Evolutionary conservation across 2,888 invertebrate genomes (phyloP).

Genomic region (Euproctis similis): DNA sequence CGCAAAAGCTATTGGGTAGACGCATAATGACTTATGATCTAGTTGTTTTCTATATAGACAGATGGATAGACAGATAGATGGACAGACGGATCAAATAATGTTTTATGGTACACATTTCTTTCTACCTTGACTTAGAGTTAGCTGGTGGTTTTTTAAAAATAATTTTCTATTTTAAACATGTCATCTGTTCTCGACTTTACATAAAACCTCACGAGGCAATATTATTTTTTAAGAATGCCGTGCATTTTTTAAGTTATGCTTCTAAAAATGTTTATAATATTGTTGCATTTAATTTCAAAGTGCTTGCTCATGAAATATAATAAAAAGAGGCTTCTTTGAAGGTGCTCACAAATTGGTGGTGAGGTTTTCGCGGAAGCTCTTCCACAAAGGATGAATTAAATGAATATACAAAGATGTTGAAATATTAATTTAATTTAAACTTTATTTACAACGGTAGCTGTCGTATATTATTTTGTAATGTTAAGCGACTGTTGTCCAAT

Average conservation of each 20-base stretch:
- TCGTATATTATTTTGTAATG: too few relatives aligned
- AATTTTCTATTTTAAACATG: too few relatives aligned
- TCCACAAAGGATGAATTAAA: constrained; percentile 5
- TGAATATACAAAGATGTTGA: constrained; percentile 8
- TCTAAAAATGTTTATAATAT: constrained; percentile 39
- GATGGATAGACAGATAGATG: too few relatives aligned
- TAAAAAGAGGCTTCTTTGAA: constrained; percentile 58
- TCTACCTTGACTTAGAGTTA: too few relatives aligned
- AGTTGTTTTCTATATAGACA: too few relatives aligned
- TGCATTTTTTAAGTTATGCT: constrained; percentile 21
- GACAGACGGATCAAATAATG: too few relatives aligned
- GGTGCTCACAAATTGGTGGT: constrained; percentile 59
- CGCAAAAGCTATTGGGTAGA: too few relatives aligned
- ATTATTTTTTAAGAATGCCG: constrained; percentile 4
- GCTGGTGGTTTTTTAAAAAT: too few relatives aligned
- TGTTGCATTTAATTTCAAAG: constrained; percentile 51
- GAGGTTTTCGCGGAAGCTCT: constrained; percentile 27
- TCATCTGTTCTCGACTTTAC: too few relatives aligned
- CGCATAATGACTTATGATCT: too few relatives aligned
- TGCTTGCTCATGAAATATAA: constrained; percentile 41
- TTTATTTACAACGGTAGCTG: background rate
- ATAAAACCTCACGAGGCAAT: background rate
- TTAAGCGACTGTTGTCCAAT: too few relatives aligned
- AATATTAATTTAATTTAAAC: background rate
- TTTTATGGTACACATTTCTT: too few relatives aligned